Conservation (phyloP, 1,140 invertebrate genomes). For the Lucilia cuprina region DNA sequence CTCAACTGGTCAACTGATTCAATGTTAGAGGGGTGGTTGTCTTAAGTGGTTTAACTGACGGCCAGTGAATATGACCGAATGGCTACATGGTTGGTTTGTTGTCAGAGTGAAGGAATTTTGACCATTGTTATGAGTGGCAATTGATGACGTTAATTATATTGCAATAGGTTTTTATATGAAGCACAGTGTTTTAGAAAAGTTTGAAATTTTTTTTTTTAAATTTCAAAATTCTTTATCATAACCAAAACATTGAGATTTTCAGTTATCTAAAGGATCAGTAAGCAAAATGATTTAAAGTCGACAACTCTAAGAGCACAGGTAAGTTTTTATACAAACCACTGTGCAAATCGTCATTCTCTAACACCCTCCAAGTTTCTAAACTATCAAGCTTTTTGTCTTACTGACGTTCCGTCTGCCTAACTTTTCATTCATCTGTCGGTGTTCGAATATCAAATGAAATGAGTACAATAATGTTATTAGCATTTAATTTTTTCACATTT, state of each 20-base stretch:
- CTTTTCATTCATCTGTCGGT: neutral
- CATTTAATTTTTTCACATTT: constrained; percentile 33
- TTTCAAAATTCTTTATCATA: too few species aligned
- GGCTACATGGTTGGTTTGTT: neutral
- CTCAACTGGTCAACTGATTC: neutral
- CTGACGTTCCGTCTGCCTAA: neutral
- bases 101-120: neutral
- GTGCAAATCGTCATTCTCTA: too few species aligned
- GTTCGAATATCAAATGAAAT: neutral
- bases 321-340: too few species aligned
- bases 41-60: neutral
- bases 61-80: neutral
- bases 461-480: constrained; percentile 33
- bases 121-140: constrained; percentile 5
- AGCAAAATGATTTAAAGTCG: too few species aligned
- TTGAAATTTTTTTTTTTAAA: too few species aligned
- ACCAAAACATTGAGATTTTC: too few species aligned
- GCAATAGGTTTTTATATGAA: neutral
- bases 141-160: constrained; percentile 27
- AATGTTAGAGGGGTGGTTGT: neutral
- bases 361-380: neutral
- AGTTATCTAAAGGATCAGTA: too few species aligned
- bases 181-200: too few species aligned
- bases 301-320: too few species aligned
- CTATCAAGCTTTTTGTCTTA: neutral